Evolutionary conservation across 2,113 vertebrate species (phyloP).

Genomic region (Dicaeum eximium): DNA sequence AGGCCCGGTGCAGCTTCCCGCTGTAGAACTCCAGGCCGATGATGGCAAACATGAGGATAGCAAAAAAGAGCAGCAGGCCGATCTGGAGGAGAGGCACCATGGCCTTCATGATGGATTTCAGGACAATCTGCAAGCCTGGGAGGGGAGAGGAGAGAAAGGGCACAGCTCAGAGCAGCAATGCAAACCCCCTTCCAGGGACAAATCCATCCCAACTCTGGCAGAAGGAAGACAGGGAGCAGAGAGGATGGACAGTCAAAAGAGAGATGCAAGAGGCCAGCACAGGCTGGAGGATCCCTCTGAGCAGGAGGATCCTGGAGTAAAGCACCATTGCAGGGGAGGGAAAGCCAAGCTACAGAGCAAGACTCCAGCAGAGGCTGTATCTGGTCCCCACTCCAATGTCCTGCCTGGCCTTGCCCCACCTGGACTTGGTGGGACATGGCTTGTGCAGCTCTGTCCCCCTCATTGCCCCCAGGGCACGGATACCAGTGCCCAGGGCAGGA

Average conservation of each 20-base stretch:
- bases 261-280: neutral
- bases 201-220: neutral
- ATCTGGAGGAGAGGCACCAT: slow-evolving; percentile 99
- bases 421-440: neutral
- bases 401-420: neutral
- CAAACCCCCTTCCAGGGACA: neutral
- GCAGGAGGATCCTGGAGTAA: neutral
- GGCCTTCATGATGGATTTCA: slow-evolving; percentile 99
- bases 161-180: neutral
- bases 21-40: slow-evolving; percentile 98
- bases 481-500: neutral
- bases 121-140: slow-evolving; percentile 92
- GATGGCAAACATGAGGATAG: slow-evolving; percentile 98
- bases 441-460: neutral
- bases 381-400: neutral
- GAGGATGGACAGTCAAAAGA: neutral
- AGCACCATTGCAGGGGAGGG: neutral
- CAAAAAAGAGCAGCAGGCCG: slow-evolving; percentile 94
- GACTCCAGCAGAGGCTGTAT: neutral
- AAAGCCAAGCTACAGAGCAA: neutral
- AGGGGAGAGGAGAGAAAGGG: neutral
- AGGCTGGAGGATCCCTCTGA: neutral
- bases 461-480: fast-evolving
- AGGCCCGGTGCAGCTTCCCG: slow-evolving; percentile 89
- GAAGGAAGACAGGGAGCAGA: neutral